Evolutionary conservation across 2,797 vertebrate species (phyloP).

Genomic region (Leontopithecus rosalia): DNA sequence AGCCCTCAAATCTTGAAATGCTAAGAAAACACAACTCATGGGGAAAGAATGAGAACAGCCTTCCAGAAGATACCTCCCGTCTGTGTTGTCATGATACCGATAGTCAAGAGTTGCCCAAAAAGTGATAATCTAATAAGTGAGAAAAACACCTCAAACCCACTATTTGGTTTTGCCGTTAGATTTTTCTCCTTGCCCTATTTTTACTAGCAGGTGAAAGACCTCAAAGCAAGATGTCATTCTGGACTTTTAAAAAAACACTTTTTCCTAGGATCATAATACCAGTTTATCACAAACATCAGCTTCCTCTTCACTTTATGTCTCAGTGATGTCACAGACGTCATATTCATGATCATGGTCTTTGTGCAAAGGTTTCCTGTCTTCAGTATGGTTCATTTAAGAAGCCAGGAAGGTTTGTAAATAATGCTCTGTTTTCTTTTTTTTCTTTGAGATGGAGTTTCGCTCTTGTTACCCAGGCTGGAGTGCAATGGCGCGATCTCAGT

Average conservation of each 20-base stretch:
- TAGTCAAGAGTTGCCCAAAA: neutral
- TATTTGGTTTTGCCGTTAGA: neutral
- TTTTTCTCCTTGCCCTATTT: neutral
- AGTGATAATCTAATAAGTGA: neutral
- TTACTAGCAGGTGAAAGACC: neutral
- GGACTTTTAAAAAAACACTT: neutral
- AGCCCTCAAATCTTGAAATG: neutral
- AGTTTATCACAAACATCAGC: neutral
- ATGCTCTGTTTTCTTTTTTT: neutral
- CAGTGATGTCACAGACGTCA: neutral
- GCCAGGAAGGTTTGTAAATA: neutral
- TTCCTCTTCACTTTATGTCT: neutral
- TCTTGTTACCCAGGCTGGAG: too few relatives aligned
- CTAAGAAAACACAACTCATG: neutral
- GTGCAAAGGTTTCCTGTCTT: neutral
- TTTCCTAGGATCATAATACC: neutral
- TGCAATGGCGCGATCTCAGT: too few relatives aligned
- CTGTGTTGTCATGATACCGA: rapidly evolving
- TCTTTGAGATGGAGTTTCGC: too few relatives aligned
- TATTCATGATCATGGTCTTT: neutral
- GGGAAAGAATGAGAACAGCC: neutral
- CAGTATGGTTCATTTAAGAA: neutral
- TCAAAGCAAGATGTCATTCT: neutral
- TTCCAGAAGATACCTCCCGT: neutral
- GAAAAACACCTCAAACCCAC: neutral